A percentile compares a stretch with the other conserved stretches of the same genome.
phyloP scores from a whole-genome alignment of 2,113 vertebrate genomes.

The Mesocricetus auratus region DNA sequence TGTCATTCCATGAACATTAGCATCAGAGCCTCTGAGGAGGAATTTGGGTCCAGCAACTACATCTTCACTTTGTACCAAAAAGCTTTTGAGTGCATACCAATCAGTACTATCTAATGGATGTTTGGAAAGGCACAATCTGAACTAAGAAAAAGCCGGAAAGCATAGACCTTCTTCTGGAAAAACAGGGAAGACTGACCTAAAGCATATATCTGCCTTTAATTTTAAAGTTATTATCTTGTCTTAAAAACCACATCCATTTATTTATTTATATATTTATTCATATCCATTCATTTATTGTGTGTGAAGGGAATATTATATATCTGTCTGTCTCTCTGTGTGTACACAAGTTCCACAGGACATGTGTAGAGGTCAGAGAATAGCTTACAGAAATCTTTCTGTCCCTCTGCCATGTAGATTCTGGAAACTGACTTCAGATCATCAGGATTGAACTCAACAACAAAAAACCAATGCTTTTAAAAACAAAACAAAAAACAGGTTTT shows the following conservation, averaged over 20 bases:
- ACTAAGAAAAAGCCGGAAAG: constrained; percentile 30
- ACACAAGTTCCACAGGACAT: not conserved
- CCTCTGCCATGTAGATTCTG: too few species aligned
- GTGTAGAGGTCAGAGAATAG: not conserved
- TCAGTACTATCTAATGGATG: not conserved
- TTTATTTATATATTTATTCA: not conserved
- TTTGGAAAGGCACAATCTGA: not conserved
- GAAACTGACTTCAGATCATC: not conserved
- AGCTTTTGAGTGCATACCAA: not conserved
- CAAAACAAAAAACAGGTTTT: not conserved
- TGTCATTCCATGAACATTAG: not conserved
- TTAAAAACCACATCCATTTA: not conserved
- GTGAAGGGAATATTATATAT: not conserved
- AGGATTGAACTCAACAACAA: not conserved
- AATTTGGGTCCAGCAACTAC: not conserved
- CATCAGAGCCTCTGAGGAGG: not conserved
- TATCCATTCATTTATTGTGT: not conserved
- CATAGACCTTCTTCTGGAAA: not conserved
- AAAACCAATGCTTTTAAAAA: not conserved
- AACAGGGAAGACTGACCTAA: not conserved
- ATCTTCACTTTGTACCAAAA: constrained; percentile 32
- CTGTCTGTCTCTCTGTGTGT: not conserved
- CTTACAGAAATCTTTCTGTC: not conserved
- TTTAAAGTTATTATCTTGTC: not conserved
- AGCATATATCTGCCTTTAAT: not conserved